Base-by-base conservation (phyloP, 2,113 vertebrate genomes). In the Hemibagrus wyckioides region DNA sequence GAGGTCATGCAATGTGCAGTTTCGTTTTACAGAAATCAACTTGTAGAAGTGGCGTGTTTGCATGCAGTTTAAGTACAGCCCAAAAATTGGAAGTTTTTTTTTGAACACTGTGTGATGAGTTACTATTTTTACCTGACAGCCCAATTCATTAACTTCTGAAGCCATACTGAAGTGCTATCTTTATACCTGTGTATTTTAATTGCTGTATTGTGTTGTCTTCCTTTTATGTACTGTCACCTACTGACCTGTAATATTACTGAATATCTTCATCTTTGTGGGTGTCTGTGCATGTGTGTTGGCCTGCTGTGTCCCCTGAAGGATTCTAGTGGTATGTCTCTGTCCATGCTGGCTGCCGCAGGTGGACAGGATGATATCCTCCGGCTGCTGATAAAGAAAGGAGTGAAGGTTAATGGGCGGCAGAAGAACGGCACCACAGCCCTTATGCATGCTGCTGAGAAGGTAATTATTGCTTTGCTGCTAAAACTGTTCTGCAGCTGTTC, bases 361-460 rank as follows among this genome's bases (percentile, higher is more conserved):
- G 98, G 98, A 1, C 98, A 99, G 0, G 98, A 99, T 1, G 98
- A 99, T 91, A 96, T 99, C 73, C 95, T 99, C 59, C 89, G 98
- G 65, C 92, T 99, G 89, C 95, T 99, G 0, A 97, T 99, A 90
- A 96, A 95, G 88, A 99, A 98, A 91, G 98, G 97, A 50, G 98
- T 97, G 57, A 96, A 96, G 91, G 95, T 99, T 85, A 99, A 99
- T 1, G 92, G 96, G 0, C 94, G 95, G 44, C 98, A 99, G 93
- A 99, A 96, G 90, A 98, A 98, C 2, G 98, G 98, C 82, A 99
- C 97, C 75, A 99, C 98, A 0, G 98, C 98, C 0, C 93, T 99
- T 75, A 99, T 99, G 92, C 97, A 99, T 0, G 98, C 98, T 0
- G 98, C 97, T 17, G 98, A 99, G 84, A 99, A 99, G 97, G 98